Percentiles rank a stretch among this genome's conserved stretches.
These are phyloP conservation scores for Tonatia bakeri DNA, from an alignment of 2,113 vertebrate genomes.

Conservation along the genomic window DNA sequence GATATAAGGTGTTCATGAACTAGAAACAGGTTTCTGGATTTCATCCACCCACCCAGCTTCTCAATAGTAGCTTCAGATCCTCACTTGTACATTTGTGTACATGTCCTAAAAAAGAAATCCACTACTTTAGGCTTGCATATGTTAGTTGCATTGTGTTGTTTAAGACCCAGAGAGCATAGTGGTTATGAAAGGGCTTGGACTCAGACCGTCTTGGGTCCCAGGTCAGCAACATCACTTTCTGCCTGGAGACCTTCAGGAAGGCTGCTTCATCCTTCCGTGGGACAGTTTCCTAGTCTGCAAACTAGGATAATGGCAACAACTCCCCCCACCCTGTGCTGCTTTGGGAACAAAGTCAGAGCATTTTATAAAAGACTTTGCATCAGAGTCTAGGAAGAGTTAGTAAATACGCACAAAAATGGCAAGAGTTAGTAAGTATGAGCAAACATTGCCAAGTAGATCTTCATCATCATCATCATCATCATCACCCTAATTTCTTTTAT, in stretches of 20 bases:
- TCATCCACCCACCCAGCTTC: neutral
- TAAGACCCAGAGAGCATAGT: neutral
- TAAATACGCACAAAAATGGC: neutral
- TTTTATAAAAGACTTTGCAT: neutral
- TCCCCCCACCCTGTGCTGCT: neutral
- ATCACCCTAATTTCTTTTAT: neutral
- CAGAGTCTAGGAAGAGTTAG: neutral
- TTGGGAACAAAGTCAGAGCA: neutral
- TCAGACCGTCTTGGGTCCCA: neutral
- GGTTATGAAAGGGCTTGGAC: no score
- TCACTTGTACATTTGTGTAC: neutral
- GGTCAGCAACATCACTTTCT: neutral
- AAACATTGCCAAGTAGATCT: neutral
- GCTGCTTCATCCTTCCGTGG: neutral
- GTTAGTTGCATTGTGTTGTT: rapidly evolving
- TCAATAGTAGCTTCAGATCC: neutral
- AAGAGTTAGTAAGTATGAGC: no score
- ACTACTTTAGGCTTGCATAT: neutral
- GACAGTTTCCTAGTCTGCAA: neutral
- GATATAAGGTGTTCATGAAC: neutral
- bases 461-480: neutral
- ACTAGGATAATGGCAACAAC: neutral
- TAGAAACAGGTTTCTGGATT: neutral
- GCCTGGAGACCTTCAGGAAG: neutral
- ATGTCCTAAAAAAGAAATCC: neutral